Percentiles rank a stretch among this genome's conserved stretches.
Evolutionary conservation across 2,797 vertebrate species (phyloP).

Genomic region (Prionace glauca): DNA sequence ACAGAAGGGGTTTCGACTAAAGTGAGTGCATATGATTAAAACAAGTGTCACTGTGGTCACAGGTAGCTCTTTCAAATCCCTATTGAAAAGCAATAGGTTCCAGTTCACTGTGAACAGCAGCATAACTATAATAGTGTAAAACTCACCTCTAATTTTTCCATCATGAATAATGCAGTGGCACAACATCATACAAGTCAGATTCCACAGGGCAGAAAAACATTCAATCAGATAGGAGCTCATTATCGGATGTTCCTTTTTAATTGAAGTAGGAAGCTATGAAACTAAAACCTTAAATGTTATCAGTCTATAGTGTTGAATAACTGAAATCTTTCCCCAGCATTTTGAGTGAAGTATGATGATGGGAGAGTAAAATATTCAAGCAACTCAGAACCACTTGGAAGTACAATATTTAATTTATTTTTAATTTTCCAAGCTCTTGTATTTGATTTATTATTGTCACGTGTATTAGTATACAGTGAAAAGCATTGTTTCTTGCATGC

Average conservation of each 20-base stretch:
- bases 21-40: background rate
- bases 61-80: background rate
- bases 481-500: no score
- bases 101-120: background rate
- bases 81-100: background rate
- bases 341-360: background rate
- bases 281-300: background rate
- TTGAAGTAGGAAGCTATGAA: background rate
- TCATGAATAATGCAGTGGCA: background rate
- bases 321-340: background rate
- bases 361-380: background rate
- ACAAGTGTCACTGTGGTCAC: background rate
- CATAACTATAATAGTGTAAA: background rate
- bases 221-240: background rate
- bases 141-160: background rate
- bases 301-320: background rate
- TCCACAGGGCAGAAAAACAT: background rate
- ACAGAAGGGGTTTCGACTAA: background rate
- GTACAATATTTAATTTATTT: background rate
- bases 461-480: no score
- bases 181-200: background rate
- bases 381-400: background rate
- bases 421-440: background rate
- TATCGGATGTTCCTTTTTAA: background rate
- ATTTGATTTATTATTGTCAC: no score